These are phyloP conservation scores for Salvator merianae DNA, from an alignment of 2,113 vertebrate species.

Conservation along the genomic window DNA sequence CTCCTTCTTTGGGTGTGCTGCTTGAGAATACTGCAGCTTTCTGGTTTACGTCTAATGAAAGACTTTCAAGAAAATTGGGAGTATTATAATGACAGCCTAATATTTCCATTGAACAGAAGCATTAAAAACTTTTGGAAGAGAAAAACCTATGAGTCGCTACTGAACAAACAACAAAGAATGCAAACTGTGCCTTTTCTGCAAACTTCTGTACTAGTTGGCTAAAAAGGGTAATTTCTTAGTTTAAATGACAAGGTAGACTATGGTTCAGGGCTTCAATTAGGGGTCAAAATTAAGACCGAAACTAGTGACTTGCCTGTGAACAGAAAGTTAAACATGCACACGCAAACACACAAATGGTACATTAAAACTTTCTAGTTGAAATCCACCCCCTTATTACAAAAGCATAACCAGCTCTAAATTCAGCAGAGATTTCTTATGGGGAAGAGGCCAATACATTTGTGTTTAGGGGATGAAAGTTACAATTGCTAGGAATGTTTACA, in stretches of 20 bases:
- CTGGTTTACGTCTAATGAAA: too few relatives aligned
- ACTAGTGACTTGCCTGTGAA: background rate
- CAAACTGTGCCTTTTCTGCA: background rate
- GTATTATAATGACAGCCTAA: background rate
- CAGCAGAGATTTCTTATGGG: background rate
- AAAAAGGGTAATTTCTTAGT: background rate
- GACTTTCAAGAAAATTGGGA: too few relatives aligned
- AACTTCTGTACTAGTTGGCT: background rate
- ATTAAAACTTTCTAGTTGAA: background rate
- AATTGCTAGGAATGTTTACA: slow-evolving; percentile 25
- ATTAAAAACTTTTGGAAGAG: background rate
- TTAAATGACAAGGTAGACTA: background rate
- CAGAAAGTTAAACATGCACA: background rate
- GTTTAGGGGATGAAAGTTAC: slow-evolving; percentile 40
- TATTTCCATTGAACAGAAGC: background rate
- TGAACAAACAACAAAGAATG: too few relatives aligned
- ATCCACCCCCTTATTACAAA: background rate
- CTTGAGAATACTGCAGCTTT: background rate
- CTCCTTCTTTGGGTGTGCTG: background rate
- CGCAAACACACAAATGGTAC: background rate
- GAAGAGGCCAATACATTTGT: slow-evolving; percentile 26
- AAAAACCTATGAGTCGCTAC: too few relatives aligned
- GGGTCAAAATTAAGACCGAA: background rate
- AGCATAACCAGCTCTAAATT: background rate
- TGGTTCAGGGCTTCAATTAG: background rate